Evolutionary conservation across 2,113 vertebrate species (phyloP).

Genomic region (Eptatretus burgeri): DNA sequence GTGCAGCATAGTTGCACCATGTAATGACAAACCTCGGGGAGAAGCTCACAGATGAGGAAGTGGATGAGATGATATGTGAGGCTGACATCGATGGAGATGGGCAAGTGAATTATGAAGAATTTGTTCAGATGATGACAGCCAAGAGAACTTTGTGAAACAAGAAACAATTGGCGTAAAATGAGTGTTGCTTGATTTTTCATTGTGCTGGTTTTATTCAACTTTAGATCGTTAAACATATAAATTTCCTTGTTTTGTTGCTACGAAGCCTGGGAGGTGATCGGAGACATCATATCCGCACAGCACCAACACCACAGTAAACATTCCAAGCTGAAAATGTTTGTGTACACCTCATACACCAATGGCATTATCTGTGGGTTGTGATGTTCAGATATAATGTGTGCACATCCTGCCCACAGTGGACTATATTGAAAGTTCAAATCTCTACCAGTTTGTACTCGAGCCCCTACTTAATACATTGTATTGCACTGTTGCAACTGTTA

Average conservation of each 20-base stretch:
- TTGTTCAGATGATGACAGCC: constrained; percentile 99
- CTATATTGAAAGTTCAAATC: constrained; percentile 24
- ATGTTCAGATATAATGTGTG: background rate
- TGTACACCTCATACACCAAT: background rate
- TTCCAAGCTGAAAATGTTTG: constrained; percentile 46
- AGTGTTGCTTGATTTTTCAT: background rate
- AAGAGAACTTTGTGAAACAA: too few species aligned
- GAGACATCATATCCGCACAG: constrained; percentile 81
- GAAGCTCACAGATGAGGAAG: too few species aligned
- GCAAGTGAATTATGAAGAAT: too few species aligned
- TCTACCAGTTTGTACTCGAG: background rate
- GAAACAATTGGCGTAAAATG: constrained; percentile 9
- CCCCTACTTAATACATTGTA: constrained; percentile 23
- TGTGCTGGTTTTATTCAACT: constrained; percentile 12
- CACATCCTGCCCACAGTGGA: constrained; percentile 15
- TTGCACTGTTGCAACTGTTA: constrained; percentile 99
- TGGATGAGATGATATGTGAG: too few species aligned
- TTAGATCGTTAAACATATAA: constrained; percentile 94
- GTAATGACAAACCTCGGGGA: too few species aligned
- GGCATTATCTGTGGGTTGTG: background rate
- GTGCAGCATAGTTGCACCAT: too few species aligned
- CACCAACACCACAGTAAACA: constrained; percentile 89
- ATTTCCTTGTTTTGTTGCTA: constrained; percentile 99
- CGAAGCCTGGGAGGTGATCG: constrained; percentile 99
- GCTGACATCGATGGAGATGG: too few species aligned